Evolutionary conservation across 2,888 invertebrate species (phyloP), one percentile per base, ranked within the genome.

Genomic region (Spatulosminthurus flaviceps): DNA sequence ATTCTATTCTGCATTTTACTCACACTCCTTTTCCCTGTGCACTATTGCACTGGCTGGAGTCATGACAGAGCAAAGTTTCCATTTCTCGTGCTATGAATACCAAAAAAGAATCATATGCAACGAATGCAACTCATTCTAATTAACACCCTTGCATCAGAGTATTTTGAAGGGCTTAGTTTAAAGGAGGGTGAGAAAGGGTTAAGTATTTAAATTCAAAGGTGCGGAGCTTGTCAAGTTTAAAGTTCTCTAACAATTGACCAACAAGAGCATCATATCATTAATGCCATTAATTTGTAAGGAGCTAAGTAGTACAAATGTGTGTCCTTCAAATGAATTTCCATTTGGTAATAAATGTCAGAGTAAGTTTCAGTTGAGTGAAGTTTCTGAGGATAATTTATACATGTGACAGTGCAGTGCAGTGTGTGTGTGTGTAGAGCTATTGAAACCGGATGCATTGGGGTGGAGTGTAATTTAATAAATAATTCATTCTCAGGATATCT

Each of bases 401-500:
- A 13, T 9, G 41, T 13, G 13, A 41, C 41, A 41, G 13, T 41
- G 7, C 41, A 41, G 41, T 9, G 41, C 9, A 9, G 41, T 4
- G 16, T 51, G 51, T 51, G 51, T 51, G 16, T 51, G 51, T 51
- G n/a, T 19, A 51, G 51, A 51, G 51, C 51, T 51, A 51, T 51
- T 51, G 51, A 51, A 51, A 51, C 16, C 51, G 51, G 51, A 26
- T 64, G 22, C 64, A 64, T 2, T 26, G 24, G 64, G 26, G 64
- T 64, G 64, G 11, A 22, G 2, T 22, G 64, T 22, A 22, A 64
- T 64, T 64, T 64, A 64, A 64, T 64, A 64, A 64, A 64, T 64
- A 64, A 64, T 64, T 64, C 64, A 64, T 64, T 22, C 7, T 64
- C 60, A 21, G 16, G 60, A 60, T 13, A 21, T 60, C 60, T 21